Percentiles rank a stretch among this genome's conserved stretches.
These are phyloP conservation scores for Temnothorax curvispinosus DNA, from an alignment of 1,140 invertebrate genomes.

Conservation along the genomic window DNA sequence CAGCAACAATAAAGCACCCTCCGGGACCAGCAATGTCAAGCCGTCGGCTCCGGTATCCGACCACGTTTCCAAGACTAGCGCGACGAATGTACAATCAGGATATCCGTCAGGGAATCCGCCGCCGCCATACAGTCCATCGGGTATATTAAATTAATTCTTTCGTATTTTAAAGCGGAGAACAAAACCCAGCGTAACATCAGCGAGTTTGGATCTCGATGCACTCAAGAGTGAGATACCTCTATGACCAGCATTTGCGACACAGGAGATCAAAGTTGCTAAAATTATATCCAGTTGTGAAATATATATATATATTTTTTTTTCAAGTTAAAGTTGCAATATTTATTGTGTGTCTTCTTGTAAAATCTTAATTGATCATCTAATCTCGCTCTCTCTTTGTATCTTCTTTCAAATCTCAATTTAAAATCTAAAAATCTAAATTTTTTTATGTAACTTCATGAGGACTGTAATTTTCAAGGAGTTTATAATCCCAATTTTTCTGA, in stretches of 20 bases:
- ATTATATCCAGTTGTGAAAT: neutral
- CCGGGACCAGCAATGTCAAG: conserved; percentile 63
- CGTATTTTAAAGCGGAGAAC: neutral
- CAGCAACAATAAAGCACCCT: conserved; percentile 33
- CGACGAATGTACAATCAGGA: conserved; percentile 81
- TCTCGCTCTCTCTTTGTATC: neutral
- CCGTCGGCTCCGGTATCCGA: conserved; percentile 80
- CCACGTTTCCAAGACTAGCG: conserved; percentile 78
- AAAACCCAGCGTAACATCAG: neutral
- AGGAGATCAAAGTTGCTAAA: neutral
- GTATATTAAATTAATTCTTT: neutral
- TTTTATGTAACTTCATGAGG: neutral
- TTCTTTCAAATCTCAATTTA: neutral
- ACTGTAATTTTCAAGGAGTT: neutral
- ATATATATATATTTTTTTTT: neutral
- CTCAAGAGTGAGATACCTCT: neutral
- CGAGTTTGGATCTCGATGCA: neutral
- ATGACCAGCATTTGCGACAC: neutral
- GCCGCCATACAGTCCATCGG: conserved; percentile 38
- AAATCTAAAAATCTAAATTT: neutral
- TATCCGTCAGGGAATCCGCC: conserved; percentile 67
- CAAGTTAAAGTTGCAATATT: neutral
- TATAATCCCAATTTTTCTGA: neutral
- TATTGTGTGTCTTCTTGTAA: neutral
- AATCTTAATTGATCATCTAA: neutral